Evolutionary conservation across 2,888 invertebrate genomes (phyloP), one percentile per base, ranked within the genome.

Genomic region (Lysandra bellargus): DNA sequence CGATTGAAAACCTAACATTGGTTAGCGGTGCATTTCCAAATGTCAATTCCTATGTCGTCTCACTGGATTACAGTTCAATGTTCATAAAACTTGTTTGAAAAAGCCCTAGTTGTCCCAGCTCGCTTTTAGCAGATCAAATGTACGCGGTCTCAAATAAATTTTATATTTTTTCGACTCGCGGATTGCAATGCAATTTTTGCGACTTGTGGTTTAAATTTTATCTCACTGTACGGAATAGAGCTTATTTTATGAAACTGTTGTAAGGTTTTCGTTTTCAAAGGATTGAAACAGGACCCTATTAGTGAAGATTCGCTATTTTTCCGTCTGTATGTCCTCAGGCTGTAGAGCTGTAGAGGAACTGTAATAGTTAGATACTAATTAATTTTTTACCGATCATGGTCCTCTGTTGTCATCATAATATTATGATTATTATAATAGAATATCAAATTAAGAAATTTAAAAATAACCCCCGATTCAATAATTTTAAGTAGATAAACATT

Each of bases 81-180:
- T 64, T 69, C 33, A 33, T 69, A 69, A 69, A 69, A 69, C 33
- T 37, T 5, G 14, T 33, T 69, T 1, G 64, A 33, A 69, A 69
- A 69, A 69, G 33, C 69, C 33, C 33, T 37, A 37, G 69, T 37
- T 69, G 69, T 69, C 69, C 33, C 33, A 69, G 69, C 69, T 69
- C 69, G 33, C 69, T 69, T 69, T 69, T 17, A 69, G 69, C 69
- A 33, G 69, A 69, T 69, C 69, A 69, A 69, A 69, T 33, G 69
- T 69, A 69, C 6, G 33, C 33, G 4, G 33, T 69, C 33, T 69
- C 33, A 69, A 69, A 69, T 37, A 30, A 64, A 69, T 69, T 69
- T 69, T 30, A 69, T 17, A 69, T 69, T 69, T 69, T 69, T 69
- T 69, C 64, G 33, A 33, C 69, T 69, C 5, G 33, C 69, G 17